phyloP scores from a whole-genome alignment of 2,113 vertebrate genomes.

The Thunnus thynnus region DNA sequence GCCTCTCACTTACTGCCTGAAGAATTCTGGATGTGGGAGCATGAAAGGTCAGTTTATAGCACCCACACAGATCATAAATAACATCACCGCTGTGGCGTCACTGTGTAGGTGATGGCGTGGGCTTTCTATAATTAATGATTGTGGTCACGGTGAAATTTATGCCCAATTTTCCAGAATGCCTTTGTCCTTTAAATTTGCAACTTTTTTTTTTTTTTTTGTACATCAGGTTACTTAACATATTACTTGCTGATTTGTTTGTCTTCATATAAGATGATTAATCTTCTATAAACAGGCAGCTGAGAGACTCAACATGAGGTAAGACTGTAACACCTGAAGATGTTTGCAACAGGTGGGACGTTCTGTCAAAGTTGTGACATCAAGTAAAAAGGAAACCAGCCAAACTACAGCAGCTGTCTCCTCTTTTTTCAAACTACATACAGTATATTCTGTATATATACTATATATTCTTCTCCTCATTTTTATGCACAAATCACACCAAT shows the following conservation, averaged over 20 bases:
- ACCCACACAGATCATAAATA: conserved; percentile 16
- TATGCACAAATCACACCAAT: not conserved
- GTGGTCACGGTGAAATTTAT: not conserved
- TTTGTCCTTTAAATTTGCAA: not conserved
- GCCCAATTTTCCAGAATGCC: not conserved
- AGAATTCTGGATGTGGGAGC: conserved; percentile 39
- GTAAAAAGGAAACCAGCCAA: not conserved
- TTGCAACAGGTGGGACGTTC: not conserved
- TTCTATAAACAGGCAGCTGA: not conserved
- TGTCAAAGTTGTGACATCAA: not conserved
- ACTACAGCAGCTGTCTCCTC: not conserved
- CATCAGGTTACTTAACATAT: no score
- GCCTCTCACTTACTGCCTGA: not conserved
- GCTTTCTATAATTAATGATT: conserved; percentile 23
- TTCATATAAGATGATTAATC: no score
- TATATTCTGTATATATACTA: no score
- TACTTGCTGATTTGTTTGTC: not conserved
- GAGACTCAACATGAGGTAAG: not conserved
- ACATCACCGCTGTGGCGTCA: not conserved
- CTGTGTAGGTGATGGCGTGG: conserved; percentile 16
- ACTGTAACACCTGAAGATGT: conserved; percentile 2
- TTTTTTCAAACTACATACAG: no score
- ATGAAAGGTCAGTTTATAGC: conserved; percentile 29
- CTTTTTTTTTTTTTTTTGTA: no score
- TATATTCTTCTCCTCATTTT: not conserved